phyloP scores from a whole-genome alignment of 2,888 invertebrate genomes.

The Chouioia cunea region DNA sequence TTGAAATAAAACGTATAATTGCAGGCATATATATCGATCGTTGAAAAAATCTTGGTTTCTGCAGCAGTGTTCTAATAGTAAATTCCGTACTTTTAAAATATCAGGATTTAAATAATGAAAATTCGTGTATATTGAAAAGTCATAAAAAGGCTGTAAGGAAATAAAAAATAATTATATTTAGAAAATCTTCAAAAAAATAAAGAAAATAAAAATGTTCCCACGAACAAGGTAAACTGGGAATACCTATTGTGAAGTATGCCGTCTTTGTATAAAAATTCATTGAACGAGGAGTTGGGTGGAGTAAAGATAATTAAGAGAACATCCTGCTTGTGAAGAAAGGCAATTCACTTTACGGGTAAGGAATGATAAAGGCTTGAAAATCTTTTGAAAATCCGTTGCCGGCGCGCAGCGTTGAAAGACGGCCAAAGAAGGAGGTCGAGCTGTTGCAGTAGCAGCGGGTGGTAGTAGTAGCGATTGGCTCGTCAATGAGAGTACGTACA shows the following conservation, averaged over 20 bases:
- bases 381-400: conserved; percentile 39
- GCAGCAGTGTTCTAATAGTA: no score
- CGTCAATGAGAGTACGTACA: conserved; percentile 54
- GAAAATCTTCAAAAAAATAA: no score
- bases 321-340: conserved; percentile 25
- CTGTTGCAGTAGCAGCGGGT: neutral
- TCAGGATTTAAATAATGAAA: no score
- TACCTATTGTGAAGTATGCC: conserved; percentile 10
- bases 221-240: neutral
- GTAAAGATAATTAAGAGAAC: conserved; percentile 25
- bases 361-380: conserved; percentile 46
- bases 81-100: no score
- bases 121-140: no score
- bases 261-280: conserved; percentile 14
- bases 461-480: conserved; percentile 53
- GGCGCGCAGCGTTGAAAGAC: neutral
- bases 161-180: no score
- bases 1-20: no score
- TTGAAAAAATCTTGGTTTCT: no score
- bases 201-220: no score
- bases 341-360: conserved; percentile 38
- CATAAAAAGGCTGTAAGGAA: no score
- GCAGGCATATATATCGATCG: no score
- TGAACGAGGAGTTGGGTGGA: neutral
- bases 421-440: conserved; percentile 26